A percentile compares a stretch with the other conserved stretches of the same genome.
Conservation (phyloP, 2,113 vertebrate genomes). For the Erythrocercus mccallii region DNA sequence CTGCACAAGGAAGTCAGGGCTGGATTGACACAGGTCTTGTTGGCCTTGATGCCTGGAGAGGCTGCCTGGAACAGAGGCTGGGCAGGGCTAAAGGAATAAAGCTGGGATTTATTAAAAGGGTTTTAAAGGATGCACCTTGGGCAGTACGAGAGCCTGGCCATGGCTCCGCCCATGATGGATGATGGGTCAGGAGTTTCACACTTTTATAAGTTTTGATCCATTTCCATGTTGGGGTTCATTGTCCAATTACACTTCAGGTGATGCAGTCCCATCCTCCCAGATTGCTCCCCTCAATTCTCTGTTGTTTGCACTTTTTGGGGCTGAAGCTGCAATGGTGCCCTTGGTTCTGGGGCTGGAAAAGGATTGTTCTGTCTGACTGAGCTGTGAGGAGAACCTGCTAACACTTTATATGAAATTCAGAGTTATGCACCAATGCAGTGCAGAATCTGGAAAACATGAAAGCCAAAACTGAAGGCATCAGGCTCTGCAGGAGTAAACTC, state of each 20-base stretch:
- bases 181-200: not conserved
- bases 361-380: not conserved
- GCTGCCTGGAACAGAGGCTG: not conserved
- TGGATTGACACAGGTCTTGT: not conserved
- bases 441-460: not conserved
- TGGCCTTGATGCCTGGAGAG: not conserved
- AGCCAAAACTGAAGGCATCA: not conserved
- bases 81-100: not conserved
- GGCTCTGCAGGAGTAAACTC: not conserved
- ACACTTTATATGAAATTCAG: not conserved
- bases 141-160: not conserved
- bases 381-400: not conserved
- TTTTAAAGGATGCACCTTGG: not conserved
- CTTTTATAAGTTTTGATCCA: not conserved
- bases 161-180: not conserved
- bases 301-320: not conserved
- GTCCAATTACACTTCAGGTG: not conserved
- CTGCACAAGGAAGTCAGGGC: too few relatives aligned
- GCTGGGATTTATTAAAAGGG: not conserved
- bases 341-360: not conserved
- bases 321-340: not conserved
- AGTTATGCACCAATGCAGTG: not conserved
- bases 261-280: not conserved
- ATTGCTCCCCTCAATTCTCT: not conserved
- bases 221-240: not conserved